These are phyloP conservation scores for Amphimallon solstitiale DNA, from an alignment of 2,888 invertebrate genomes.

Conservation along the genomic window DNA sequence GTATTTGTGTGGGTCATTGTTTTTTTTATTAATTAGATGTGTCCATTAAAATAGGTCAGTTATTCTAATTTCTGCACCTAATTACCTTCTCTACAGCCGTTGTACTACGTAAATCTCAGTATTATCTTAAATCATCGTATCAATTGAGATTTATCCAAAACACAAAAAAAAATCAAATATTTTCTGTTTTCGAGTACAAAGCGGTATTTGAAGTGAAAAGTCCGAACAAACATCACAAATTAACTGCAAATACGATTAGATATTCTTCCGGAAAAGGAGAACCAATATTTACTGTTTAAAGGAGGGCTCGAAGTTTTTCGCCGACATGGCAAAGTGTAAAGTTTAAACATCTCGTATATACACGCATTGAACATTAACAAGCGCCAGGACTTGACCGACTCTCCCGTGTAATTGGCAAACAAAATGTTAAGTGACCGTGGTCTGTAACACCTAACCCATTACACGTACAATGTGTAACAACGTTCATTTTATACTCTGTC, in stretches of 20 bases:
- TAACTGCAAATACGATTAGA: constrained; percentile 26
- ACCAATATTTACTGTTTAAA: constrained; percentile 22
- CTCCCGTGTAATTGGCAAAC: constrained; percentile 27
- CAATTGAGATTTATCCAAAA: neutral
- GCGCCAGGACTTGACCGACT: constrained; percentile 29
- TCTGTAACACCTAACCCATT: neutral
- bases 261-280: constrained; percentile 10
- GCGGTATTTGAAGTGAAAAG: constrained; percentile 13
- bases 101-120: neutral
- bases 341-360: constrained; percentile 21
- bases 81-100: neutral
- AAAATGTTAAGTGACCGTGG: constrained; percentile 18
- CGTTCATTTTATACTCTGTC: constrained; percentile 27
- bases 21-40: no score
- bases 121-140: neutral
- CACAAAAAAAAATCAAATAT: constrained; percentile 3
- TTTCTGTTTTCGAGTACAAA: neutral
- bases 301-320: constrained; percentile 14
- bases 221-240: constrained; percentile 13
- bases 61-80: no score
- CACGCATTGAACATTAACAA: constrained; percentile 23
- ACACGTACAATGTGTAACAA: constrained; percentile 8
- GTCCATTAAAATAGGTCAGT: no score
- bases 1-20: no score
- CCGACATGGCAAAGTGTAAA: constrained; percentile 31